phyloP scores from a whole-genome alignment of 2,888 invertebrate genomes.

The Lithodes maja region DNA sequence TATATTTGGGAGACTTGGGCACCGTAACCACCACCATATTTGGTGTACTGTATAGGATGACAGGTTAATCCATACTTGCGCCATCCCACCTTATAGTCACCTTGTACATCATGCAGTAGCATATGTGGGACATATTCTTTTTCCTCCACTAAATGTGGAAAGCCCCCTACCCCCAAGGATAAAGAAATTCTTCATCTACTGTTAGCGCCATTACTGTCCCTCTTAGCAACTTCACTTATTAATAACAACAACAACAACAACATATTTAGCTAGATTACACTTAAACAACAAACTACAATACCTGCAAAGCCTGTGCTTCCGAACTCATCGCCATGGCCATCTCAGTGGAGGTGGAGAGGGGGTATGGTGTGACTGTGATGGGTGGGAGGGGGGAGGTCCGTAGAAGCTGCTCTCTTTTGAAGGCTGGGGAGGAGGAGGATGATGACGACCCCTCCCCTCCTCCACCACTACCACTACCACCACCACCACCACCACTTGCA shows the following conservation, averaged over 20 bases:
- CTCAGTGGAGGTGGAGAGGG: conserved; percentile 70
- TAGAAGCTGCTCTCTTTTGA: conserved; percentile 59
- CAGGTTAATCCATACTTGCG: too few relatives aligned
- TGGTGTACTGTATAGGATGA: too few relatives aligned
- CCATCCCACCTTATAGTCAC: too few relatives aligned
- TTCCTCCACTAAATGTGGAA: too few relatives aligned
- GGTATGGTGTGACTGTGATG: conserved; percentile 70
- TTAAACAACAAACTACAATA: neutral
- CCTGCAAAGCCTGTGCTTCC: conserved; percentile 71
- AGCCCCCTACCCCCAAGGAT: neutral
- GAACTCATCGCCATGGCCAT: conserved; percentile 71
- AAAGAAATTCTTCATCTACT: neutral
- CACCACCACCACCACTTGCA: too few relatives aligned
- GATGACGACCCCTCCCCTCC: conserved; percentile 34
- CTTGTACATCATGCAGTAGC: too few relatives aligned
- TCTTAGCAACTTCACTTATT: neutral
- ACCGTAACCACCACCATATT: too few relatives aligned
- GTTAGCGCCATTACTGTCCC: neutral
- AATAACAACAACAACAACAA: neutral
- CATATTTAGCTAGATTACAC: neutral
- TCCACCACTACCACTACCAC: too few relatives aligned
- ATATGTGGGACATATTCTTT: too few relatives aligned
- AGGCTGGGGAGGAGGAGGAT: conserved; percentile 47
- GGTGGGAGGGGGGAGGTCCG: conserved; percentile 61
- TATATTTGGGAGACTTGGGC: too few relatives aligned